Percentiles rank a stretch among this genome's conserved stretches.
Evolutionary conservation across 2,888 invertebrate species (phyloP).

Genomic region (Cheilosia grossa): DNA sequence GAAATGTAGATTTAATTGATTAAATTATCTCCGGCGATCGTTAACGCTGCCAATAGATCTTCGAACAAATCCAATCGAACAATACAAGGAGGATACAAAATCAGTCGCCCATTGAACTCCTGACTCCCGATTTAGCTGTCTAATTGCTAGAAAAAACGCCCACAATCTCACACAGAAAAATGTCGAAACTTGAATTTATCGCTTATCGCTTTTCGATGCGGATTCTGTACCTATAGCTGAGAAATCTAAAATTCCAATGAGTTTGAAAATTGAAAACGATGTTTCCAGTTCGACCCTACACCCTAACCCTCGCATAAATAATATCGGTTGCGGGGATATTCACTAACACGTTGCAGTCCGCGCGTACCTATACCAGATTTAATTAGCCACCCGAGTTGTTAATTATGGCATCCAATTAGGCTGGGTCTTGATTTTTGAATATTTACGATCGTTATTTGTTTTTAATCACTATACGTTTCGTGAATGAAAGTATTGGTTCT

Average conservation of each 20-base stretch:
- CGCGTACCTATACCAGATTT: constrained; percentile 56
- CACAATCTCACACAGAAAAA: constrained; percentile 57
- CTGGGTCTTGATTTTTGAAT: constrained; percentile 67
- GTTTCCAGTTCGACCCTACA: constrained; percentile 63
- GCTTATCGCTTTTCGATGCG: constrained; percentile 70
- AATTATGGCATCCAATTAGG: constrained; percentile 75
- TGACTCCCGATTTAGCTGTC: constrained; percentile 70
- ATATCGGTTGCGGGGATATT: constrained; percentile 24
- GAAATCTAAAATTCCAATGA: constrained; percentile 74
- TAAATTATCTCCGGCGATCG: constrained; percentile 71
- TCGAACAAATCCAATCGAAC: constrained; percentile 6
- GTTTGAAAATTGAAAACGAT: constrained; percentile 70
- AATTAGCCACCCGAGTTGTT: constrained; percentile 75
- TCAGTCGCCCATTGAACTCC: constrained; percentile 63
- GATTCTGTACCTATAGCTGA: constrained; percentile 57
- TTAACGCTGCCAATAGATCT: constrained; percentile 60
- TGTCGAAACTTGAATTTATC: constrained; percentile 71
- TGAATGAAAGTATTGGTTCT: constrained; percentile 55
- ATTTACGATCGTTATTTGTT: constrained; percentile 71
- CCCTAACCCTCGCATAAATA: constrained; percentile 20
- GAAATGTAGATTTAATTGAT: constrained; percentile 73
- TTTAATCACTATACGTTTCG: constrained; percentile 64
- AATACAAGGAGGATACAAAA: constrained; percentile 39
- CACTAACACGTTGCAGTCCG: constrained; percentile 51
- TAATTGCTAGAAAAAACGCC: constrained; percentile 74